Base-by-base conservation (phyloP, 2,888 invertebrate species). In the Tetrapedia diversipes region DNA sequence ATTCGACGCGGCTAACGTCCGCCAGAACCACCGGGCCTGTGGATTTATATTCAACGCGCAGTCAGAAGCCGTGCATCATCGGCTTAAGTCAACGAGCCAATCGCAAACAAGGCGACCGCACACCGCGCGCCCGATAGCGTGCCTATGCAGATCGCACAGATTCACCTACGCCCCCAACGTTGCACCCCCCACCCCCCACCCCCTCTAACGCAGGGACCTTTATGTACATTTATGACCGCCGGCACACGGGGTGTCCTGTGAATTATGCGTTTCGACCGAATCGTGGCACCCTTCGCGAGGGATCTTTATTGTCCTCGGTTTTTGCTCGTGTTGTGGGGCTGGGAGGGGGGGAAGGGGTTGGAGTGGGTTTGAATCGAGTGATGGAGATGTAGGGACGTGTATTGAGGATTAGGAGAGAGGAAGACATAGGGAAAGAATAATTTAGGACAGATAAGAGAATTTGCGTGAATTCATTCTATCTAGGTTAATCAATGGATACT, bases 41-140 rank as follows among this genome's bases (percentile, higher is more conserved):
- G 80, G 73, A 82, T 82, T 82, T 82, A 82, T 82, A 82, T 80
- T 82, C 82, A 66, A 72, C 75, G 77, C 82, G 69, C 72, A 67
- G 54, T 76, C 79, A 72, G 70, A 74, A 71, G 80, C 71, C 77
- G 77, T 82, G 82, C 77, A 82, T 82, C 82, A 82, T 82, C 82
- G 80, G 82, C 82, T 82, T 82, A 82, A 82, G 82, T 82, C 80
- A 82, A 82, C 82, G 80, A 82, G 82, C 80, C 80, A 78, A 82
- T 82, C 67, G 80, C 82, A 82, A 82, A 82, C 82, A 82, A 80
- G 74, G 60, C 64, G 77, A 69, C 73, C 70, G 65, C 82, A 57
- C 70, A 57, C 70, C 45, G 65, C 63, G 63, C 65, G 47, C 51
- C 72, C 74, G 74, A 74, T 70, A 79, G 57, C 63, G 56, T 56